Base-by-base conservation (phyloP, 1,140 invertebrate genomes). In the Dendroctonus ponderosae region DNA sequence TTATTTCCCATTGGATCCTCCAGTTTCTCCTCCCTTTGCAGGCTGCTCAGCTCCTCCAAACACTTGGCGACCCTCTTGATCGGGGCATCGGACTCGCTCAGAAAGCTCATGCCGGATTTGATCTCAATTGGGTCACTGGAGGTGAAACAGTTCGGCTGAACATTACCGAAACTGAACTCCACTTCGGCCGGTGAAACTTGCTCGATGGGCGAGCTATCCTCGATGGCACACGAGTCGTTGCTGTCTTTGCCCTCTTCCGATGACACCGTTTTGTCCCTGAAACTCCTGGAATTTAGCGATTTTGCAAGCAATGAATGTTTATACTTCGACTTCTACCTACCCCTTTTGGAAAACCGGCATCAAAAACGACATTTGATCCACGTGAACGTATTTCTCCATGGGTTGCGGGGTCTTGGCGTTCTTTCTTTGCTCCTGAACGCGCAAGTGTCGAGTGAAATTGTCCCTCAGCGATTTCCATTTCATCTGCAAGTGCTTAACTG, bases 381-480 rank as follows among this genome's bases (percentile, higher is more conserved):
- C 67, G 38, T 70, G 73, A 40, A 71, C 48, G 52, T 71, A 74
- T 48, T 71, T 71, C 50, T 68, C 69, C 43, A 51, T 57, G 7
- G 58, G 44, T 49, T 61, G 46, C 7, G 51, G n/a, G 5, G 26
- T 11, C 8, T 42, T 6, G 7, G 67, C 73, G 15, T 53, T 37
- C 39, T 62, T 46, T 42, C 51, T 53, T 11, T 70, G 66, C 12
- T 71, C 67, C 44, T 71, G 62, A 15, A 71, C 48, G 40, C 65
- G 59, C 44, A 68, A 56, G 3, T 62, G 65, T 3, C 70, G 56
- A 4, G 63, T 62, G 44, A 68, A 73, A 12, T 66, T 71, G 49
- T 74, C 73, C 11, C 70, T 53, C 5, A 74, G 38, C 6, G 70
- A 62, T 66, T 71, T 74, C 73, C 73, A 74, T 69, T 73, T 74